A percentile compares a stretch with the other conserved stretches of the same genome.
These are phyloP conservation scores for Lepus europaeus DNA, from an alignment of 2,113 vertebrate species.

Conservation along the genomic window DNA sequence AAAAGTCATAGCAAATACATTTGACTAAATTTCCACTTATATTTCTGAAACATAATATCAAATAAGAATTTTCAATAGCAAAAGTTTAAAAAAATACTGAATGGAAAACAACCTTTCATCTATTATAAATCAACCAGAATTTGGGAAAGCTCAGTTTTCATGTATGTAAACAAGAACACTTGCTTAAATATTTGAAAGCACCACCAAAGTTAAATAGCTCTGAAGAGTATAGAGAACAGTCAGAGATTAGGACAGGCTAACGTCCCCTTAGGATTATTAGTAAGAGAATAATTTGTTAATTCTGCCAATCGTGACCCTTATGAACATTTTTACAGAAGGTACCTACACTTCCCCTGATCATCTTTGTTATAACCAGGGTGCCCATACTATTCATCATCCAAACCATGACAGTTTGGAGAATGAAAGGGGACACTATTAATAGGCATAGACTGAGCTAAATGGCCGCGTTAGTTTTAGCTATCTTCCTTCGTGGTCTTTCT, in stretches of 20 bases:
- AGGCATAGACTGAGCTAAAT: neutral
- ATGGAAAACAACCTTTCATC: slow-evolving; percentile 41
- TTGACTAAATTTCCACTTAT: slow-evolving; percentile 59
- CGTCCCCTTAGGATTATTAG: neutral
- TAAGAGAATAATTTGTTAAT: neutral
- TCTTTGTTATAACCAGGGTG: neutral
- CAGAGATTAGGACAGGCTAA: neutral
- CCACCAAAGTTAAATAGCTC: neutral
- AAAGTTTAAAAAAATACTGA: slow-evolving; percentile 29
- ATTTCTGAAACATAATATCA: slow-evolving; percentile 59
- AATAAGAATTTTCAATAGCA: slow-evolving; percentile 45
- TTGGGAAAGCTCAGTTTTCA: slow-evolving; percentile 18
- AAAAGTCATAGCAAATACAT: slow-evolving; percentile 31
- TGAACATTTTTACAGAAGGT: slow-evolving; percentile 41
- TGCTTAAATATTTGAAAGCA: slow-evolving; percentile 50
- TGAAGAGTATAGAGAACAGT: neutral
- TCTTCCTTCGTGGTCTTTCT: neutral
- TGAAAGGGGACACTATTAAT: slow-evolving; percentile 24
- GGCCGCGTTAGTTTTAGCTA: neutral
- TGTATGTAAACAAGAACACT: slow-evolving; percentile 27
- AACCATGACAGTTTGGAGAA: slow-evolving; percentile 42
- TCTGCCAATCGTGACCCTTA: neutral
- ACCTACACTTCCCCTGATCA: neutral
- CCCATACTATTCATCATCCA: neutral
- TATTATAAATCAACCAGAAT: slow-evolving; percentile 37